These are phyloP conservation scores for Euspilapteryx auroguttella DNA, from an alignment of 2,888 invertebrate species.

Conservation along the genomic window DNA sequence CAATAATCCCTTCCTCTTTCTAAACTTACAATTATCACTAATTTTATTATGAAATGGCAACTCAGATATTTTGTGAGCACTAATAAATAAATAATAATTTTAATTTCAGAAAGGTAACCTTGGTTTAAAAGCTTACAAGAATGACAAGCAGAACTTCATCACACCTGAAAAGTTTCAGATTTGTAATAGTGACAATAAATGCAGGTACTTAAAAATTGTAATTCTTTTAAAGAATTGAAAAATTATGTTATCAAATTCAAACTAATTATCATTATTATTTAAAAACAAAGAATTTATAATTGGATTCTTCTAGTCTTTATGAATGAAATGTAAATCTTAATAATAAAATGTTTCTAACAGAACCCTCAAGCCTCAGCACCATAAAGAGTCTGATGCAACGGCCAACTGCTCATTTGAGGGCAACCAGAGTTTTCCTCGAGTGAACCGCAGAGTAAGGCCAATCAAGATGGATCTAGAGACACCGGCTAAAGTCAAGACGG, in stretches of 20 bases:
- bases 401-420: constrained; percentile 57
- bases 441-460: constrained; percentile 27
- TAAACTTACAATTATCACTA: no score
- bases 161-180: constrained; percentile 28
- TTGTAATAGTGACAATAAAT: constrained; percentile 28
- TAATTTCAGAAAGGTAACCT: constrained; percentile 20
- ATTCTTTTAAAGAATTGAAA: no score
- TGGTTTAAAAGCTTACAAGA: constrained; percentile 16
- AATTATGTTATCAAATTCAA: no score
- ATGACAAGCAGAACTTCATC: constrained; percentile 25
- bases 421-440: constrained; percentile 65
- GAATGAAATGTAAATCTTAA: no score
- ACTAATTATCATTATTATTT: no score
- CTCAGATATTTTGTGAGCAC: no score
- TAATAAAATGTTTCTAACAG: constrained; percentile 21
- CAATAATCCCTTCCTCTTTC: no score
- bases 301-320: no score
- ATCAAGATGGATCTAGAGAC: constrained; percentile 47
- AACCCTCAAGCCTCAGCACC: constrained; percentile 27
- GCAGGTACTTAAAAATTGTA: constrained; percentile 36
- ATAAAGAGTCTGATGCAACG: constrained; percentile 20
- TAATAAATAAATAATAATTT: neutral
- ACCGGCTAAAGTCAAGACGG: constrained; percentile 34
- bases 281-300: no score
- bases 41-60: no score